Base-by-base conservation (phyloP, 2,888 invertebrate species). In the Nemoura dubitans region DNA sequence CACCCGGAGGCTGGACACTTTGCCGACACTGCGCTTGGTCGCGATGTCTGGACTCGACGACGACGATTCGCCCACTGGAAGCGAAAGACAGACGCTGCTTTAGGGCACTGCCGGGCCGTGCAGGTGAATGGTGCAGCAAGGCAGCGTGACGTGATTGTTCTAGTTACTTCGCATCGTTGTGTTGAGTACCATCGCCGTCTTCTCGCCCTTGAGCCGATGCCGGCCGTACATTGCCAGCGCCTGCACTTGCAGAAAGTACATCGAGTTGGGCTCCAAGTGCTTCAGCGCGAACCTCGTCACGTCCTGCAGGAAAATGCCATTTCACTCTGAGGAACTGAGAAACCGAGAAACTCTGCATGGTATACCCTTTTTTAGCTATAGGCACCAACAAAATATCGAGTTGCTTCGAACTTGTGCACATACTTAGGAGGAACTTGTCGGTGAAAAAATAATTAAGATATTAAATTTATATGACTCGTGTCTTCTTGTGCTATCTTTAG, bases 191-290 rank as follows among this genome's bases (percentile, higher is more conserved):
- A 95, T 92, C 14, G 94, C 95, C 0, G 94, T 94, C 89, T 96
- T 96, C 82, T 95, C 94, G 86, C 96, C 95, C 85, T 95, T 94
- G 26, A 96, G 91, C 88, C 95, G 94, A 16, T 94, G 93, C 84
- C 93, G 92, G 0, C 96, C 96, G 89, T 93, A 96, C 89, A 95
- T 93, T 43, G 94, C 94, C 88, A 96, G 93, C 5, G 96, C 96
- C 91, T 96, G 96, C 5, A 96, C 95, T 94, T 96, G 96, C 77
- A 96, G 92, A 89, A 96, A 96, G 90, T 96, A 96, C 91, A 94
- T 93, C 0, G 95, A 95, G 90, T 95, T 94, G 6, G 94, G 93
- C 89, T 94, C 93, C 85, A 96, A 91, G 89, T 95, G 94, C 89
- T 93, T 94, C 89, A 96, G 93, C 89, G 94, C 93, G 88, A 94